Conservation (phyloP, 2,888 invertebrate species). For the Baccha elongata region DNA sequence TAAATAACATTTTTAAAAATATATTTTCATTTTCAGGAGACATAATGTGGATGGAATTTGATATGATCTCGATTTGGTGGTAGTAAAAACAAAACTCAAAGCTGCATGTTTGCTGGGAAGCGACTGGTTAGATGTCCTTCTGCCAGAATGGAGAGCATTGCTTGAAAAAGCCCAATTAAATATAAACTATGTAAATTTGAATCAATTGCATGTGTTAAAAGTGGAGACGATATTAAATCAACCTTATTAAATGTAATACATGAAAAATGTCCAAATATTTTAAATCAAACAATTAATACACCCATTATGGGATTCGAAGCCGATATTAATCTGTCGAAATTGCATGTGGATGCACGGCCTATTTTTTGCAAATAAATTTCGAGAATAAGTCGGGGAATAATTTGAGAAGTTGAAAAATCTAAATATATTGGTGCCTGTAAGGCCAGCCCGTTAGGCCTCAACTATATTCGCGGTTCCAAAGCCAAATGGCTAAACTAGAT, state of each 20-base stretch:
- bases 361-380: conserved; percentile 58
- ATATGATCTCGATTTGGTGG: no score
- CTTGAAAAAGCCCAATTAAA: neutral
- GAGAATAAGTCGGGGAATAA: conserved; percentile 37
- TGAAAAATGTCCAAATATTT: no score
- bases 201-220: neutral
- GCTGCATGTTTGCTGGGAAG: neutral
- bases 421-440: conserved; percentile 53
- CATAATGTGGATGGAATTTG: neutral
- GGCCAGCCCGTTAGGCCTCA: conserved; percentile 55
- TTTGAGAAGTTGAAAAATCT: conserved; percentile 43
- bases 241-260: neutral
- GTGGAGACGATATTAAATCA: conserved; percentile 3
- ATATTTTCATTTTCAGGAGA: conserved; percentile 8
- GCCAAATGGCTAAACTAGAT: conserved; percentile 34
- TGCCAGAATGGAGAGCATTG: neutral
- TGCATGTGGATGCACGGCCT: no score
- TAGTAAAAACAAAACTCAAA: no score
- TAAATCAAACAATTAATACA: no score
- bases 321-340: no score
- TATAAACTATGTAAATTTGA: neutral
- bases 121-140: neutral
- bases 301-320: no score
- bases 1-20: neutral
- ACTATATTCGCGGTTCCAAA: conserved; percentile 67